A percentile compares a stretch with the other conserved stretches of the same genome.
Conservation (phyloP, 2,888 invertebrate species). For the Ommatoiulus sabulosus region DNA sequence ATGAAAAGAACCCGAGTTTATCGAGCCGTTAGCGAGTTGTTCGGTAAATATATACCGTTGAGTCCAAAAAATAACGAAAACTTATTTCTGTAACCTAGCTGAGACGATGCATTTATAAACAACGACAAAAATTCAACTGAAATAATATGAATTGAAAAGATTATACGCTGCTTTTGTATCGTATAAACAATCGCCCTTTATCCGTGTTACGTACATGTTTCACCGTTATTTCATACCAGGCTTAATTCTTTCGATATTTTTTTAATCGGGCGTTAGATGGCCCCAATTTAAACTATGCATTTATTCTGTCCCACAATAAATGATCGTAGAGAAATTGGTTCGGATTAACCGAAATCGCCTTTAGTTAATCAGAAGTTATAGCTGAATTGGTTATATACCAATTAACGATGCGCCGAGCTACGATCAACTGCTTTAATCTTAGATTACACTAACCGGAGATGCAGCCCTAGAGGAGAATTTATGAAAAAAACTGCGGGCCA, state of each 20-base stretch:
- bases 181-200: background rate
- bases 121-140: background rate
- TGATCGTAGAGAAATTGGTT: background rate
- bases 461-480: too few relatives aligned
- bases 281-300: constrained; percentile 17
- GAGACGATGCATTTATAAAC: background rate
- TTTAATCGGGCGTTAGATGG: background rate
- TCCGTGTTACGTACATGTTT: background rate
- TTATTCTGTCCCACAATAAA: constrained; percentile 30
- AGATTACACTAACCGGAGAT: background rate
- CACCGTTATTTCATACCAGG: background rate
- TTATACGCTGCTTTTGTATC: background rate
- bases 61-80: background rate
- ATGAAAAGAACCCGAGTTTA: background rate
- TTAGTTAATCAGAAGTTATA: background rate
- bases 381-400: background rate
- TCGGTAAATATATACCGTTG: background rate
- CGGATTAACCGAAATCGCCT: background rate
- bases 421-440: background rate
- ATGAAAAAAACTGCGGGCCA: background rate
- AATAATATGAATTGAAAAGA: too few relatives aligned
- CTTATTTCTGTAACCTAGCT: background rate
- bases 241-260: background rate
- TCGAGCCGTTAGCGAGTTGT: background rate
- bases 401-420: background rate